Conservation (phyloP, 1,140 invertebrate species). For the Doryteuthis pealeii region DNA sequence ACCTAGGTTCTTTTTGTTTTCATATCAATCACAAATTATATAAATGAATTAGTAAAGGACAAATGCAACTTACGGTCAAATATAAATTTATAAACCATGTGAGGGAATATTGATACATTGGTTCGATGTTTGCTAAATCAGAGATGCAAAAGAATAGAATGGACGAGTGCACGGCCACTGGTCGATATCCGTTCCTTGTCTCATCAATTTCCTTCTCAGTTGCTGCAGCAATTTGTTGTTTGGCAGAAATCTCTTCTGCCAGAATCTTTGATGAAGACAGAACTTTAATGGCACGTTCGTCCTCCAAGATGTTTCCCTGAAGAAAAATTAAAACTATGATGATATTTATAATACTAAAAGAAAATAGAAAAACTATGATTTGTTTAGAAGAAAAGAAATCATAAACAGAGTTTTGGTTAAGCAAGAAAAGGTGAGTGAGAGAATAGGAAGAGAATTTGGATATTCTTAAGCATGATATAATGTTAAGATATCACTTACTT, state of each 20-base stretch:
- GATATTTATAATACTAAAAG: neutral
- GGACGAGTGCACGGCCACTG: constrained; percentile 58
- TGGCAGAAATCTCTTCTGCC: constrained; percentile 59
- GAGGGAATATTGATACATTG: constrained; percentile 62
- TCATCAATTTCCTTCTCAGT: constrained; percentile 59
- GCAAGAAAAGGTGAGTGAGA: no score
- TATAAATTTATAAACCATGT: constrained; percentile 62
- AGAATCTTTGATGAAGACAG: constrained; percentile 58
- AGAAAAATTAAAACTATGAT: no score
- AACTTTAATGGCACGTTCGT: constrained; percentile 59
- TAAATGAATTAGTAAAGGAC: no score
- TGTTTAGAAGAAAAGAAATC: neutral
- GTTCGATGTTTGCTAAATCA: constrained; percentile 60
- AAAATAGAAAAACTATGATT: neutral
- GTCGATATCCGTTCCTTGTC: constrained; percentile 59
- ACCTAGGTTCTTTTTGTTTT: no score
- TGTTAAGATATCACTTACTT: no score
- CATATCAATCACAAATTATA: no score
- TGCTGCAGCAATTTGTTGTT: constrained; percentile 57
- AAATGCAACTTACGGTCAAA: constrained; percentile 59
- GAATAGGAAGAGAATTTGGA: no score
- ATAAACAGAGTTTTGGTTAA: neutral
- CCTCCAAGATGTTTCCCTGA: constrained; percentile 60
- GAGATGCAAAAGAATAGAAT: constrained; percentile 61
- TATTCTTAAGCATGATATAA: no score